Evolutionary conservation across 2,888 invertebrate species (phyloP).

Genomic region (Drosophila subsilvestris): DNA sequence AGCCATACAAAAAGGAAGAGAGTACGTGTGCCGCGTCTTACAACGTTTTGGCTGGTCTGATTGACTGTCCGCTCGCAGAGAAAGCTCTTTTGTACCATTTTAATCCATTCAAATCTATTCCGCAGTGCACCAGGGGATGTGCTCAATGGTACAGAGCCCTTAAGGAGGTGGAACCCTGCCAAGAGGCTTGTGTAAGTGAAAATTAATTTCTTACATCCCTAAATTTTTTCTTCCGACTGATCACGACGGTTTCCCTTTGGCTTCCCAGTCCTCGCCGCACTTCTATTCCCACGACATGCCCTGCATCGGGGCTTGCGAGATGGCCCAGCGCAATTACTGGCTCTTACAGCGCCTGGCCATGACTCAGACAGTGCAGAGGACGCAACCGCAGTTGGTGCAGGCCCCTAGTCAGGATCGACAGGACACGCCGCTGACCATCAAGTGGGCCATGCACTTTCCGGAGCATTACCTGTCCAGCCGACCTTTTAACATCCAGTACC

Average conservation of each 20-base stretch:
- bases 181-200: constrained; percentile 92
- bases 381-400: constrained; percentile 60
- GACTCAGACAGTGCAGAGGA: constrained; percentile 55
- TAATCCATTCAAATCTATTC: constrained; percentile 15
- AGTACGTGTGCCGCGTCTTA: too few relatives aligned
- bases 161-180: constrained; percentile 88
- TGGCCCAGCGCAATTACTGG: constrained; percentile 79
- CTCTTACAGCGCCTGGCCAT: constrained; percentile 70
- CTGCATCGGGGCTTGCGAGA: constrained; percentile 81
- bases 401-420: constrained; percentile 37
- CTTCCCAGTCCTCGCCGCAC: constrained; percentile 66
- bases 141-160: constrained; percentile 91
- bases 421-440: constrained; percentile 57
- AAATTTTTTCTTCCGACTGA: constrained; percentile 3
- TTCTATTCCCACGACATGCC: constrained; percentile 80
- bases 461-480: constrained; percentile 73
- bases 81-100: neutral
- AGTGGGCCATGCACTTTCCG: constrained; percentile 76
- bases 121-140: constrained; percentile 93
- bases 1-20: too few relatives aligned
- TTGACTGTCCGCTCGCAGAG: neutral
- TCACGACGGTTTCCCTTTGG: neutral
- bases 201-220: neutral
- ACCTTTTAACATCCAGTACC: constrained; percentile 80
- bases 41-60: neutral